Percentiles rank a stretch among this genome's conserved stretches.
Conservation (phyloP, 2,797 vertebrate genomes). For the Hirundo rustica region DNA sequence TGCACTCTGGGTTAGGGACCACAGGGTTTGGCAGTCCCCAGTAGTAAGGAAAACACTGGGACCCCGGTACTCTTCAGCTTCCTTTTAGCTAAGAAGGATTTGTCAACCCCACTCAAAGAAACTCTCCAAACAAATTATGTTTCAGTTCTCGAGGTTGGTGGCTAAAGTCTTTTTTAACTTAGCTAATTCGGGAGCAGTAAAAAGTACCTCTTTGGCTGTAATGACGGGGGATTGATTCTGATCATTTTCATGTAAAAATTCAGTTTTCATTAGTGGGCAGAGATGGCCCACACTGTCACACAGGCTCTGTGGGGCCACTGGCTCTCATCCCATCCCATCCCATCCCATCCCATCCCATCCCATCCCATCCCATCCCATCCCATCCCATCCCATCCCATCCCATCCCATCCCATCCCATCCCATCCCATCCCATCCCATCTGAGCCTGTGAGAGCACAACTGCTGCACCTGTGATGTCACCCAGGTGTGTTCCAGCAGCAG, state of each 20-base stretch:
- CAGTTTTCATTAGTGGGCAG: background rate
- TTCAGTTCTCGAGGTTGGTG: background rate
- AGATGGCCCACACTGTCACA: background rate
- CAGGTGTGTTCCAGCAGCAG: background rate
- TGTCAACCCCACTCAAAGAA: background rate
- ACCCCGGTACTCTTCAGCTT: background rate
- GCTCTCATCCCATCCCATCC: background rate
- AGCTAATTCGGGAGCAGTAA: background rate
- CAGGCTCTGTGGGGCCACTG: background rate
- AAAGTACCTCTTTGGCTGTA: background rate
- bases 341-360: background rate
- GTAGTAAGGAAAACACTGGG: background rate
- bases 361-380: background rate
- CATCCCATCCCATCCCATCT: background rate
- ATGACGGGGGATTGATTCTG: background rate
- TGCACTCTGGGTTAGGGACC: background rate
- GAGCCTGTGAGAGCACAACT: background rate
- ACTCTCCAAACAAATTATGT: background rate
- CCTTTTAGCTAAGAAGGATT: background rate
- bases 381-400: background rate
- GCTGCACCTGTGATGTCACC: background rate
- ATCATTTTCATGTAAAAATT: background rate
- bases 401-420: background rate
- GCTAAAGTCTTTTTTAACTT: background rate
- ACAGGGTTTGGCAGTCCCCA: background rate